Conservation (phyloP, 2,113 vertebrate genomes). For the Oncorhynchus mykiss region DNA sequence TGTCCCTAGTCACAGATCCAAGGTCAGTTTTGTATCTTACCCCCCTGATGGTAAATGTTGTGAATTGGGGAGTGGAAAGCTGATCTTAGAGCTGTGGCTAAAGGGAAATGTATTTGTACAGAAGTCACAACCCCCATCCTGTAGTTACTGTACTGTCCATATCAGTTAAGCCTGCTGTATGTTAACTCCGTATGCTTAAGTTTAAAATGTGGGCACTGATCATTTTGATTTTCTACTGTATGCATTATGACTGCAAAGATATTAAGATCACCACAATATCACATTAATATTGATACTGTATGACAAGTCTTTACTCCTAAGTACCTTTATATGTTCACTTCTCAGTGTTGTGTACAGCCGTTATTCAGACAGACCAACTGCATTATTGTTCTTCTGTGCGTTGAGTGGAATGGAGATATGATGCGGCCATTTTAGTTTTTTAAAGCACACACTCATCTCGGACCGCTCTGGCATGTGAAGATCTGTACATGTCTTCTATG, state of each 20-base stretch:
- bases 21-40: neutral
- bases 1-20: constrained; percentile 9
- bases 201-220: constrained; percentile 56
- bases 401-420: constrained; percentile 51
- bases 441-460: constrained; percentile 24
- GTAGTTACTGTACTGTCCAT: constrained; percentile 41
- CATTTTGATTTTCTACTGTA: constrained; percentile 55
- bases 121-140: constrained; percentile 19
- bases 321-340: constrained; percentile 60
- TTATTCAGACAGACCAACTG: constrained; percentile 64
- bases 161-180: constrained; percentile 46
- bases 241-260: constrained; percentile 67
- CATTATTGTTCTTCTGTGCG: constrained; percentile 63
- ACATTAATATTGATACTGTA: constrained; percentile 58
- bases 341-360: constrained; percentile 66
- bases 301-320: constrained; percentile 48
- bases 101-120: constrained; percentile 46
- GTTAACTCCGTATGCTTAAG: constrained; percentile 40
- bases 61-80: neutral
- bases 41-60: neutral
- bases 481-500: constrained; percentile 28
- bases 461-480: constrained; percentile 47
- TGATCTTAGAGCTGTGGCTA: constrained; percentile 6
- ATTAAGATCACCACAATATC: constrained; percentile 53
- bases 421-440: constrained; percentile 10